Base-by-base conservation (phyloP, 2,113 vertebrate species). In the Hemichromis elongatus region DNA sequence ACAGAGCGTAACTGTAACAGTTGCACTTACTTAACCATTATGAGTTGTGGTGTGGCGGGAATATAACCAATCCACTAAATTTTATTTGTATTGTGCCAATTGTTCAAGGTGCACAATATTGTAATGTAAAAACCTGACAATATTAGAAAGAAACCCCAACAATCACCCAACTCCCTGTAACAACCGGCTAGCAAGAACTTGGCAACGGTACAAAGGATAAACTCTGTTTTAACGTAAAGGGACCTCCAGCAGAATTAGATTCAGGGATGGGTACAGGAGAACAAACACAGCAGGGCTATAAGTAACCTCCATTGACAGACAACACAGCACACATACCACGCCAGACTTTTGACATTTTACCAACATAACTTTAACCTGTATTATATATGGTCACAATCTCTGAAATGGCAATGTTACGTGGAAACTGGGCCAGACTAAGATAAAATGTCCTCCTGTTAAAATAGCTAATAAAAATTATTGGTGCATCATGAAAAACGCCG, bases 1-100 rank as follows among this genome's bases (percentile, higher is more conserved):
- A 77, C 84, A 89, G 95, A 59, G 63, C 28, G 13, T 93, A 93
- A 93, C 93, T 42, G 73, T 45, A 95, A 97, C 95, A 96, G 95
- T 95, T 97, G 95, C 90, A 96, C 83, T 90, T 90, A 94, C 96
- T 96, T 96, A 96, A 96, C 94, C 92, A 90, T 94, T 92, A 93
- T 88, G 73, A 61, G 68, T 70, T 56, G 26, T 59, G 83, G 81
- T 55, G 40, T 33, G 81, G 56, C 24, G 50, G 47, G 75, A 85
- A 91, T 14, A 6, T 79, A 79, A 87, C 86, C 59, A 63, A 37
- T 21, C 33, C 33, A 37, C 21, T 66, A 19, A 21, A 66, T 37
- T 66, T 19, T 37, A 66, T 21, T 66, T 14, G 14, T 14, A 35
- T 40, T 21, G 35, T 1, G 2, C 33, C 61, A 40, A 8, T 21